A percentile compares a stretch with the other conserved stretches of the same genome.
These are phyloP conservation scores for Nesoenas mayeri DNA, from an alignment of 2,113 vertebrate species.

Conservation along the genomic window DNA sequence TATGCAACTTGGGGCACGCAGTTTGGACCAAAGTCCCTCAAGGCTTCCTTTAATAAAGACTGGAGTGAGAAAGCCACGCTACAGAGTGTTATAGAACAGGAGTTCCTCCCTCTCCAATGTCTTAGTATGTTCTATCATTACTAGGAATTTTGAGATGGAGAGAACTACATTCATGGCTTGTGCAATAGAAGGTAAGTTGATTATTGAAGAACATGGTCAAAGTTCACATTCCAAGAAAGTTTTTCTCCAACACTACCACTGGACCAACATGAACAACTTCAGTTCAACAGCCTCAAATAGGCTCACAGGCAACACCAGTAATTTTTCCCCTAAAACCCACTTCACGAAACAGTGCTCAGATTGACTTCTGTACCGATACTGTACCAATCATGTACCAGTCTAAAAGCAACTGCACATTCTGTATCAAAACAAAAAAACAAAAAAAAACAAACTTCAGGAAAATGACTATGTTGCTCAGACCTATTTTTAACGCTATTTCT, in stretches of 20 bases:
- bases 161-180: neutral
- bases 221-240: neutral
- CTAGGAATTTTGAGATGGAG: neutral
- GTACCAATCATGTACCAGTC: neutral
- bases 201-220: neutral
- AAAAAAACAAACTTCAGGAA: neutral
- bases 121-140: neutral
- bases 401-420: too few species aligned
- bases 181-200: neutral
- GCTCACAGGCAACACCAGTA: neutral
- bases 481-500: neutral
- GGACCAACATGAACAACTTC: neutral
- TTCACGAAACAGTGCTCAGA: neutral
- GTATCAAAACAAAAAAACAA: neutral
- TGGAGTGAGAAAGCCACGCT: accelerated
- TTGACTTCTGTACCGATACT: neutral
- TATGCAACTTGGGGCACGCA: neutral
- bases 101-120: neutral
- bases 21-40: neutral
- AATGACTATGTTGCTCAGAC: neutral
- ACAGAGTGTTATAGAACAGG: neutral
- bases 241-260: neutral
- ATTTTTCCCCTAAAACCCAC: neutral
- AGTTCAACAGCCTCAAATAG: neutral
- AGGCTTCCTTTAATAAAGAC: neutral